Evolutionary conservation across 2,113 vertebrate genomes (phyloP).

Genomic region (Petrocephalus zakoni): DNA sequence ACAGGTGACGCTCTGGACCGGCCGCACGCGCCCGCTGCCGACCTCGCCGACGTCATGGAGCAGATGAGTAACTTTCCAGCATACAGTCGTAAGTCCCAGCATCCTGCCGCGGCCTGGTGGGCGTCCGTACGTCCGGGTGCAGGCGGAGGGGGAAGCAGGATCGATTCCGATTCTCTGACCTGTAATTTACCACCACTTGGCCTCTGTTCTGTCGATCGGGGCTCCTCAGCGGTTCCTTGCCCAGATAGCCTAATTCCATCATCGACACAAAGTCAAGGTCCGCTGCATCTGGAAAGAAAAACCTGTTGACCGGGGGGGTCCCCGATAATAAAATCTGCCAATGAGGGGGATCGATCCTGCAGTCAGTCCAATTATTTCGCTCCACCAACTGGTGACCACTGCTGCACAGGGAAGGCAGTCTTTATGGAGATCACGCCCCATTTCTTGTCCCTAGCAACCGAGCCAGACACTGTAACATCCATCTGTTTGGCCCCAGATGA

Average conservation of each 20-base stretch:
- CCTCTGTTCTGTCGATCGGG: background rate
- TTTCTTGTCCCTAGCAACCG: background rate
- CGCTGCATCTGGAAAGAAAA: background rate
- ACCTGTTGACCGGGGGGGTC: background rate
- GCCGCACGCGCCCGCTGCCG: conserved; percentile 74
- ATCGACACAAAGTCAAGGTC: no score
- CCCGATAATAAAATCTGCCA: background rate
- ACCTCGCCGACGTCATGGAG: conserved; percentile 92
- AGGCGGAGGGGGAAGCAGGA: background rate
- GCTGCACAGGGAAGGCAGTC: background rate
- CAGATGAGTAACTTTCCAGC: conserved; percentile 92
- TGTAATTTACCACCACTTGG: conserved; percentile 11
- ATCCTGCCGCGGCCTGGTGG: background rate
- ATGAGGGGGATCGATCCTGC: background rate
- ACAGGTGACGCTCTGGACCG: conserved; percentile 77
- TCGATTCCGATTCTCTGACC: background rate
- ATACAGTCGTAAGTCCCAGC: conserved; percentile 78
- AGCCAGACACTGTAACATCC: background rate
- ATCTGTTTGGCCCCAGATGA: background rate
- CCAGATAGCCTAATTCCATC: background rate
- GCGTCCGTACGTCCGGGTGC: background rate
- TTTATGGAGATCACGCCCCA: background rate
- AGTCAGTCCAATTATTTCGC: background rate
- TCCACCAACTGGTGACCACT: background rate
- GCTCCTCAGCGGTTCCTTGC: background rate